A percentile compares a stretch with the other conserved stretches of the same genome.
These are phyloP conservation scores for Anthopleura xanthogrammica DNA, from an alignment of 92 coral and sea anemone species.

Conservation along the genomic window DNA sequence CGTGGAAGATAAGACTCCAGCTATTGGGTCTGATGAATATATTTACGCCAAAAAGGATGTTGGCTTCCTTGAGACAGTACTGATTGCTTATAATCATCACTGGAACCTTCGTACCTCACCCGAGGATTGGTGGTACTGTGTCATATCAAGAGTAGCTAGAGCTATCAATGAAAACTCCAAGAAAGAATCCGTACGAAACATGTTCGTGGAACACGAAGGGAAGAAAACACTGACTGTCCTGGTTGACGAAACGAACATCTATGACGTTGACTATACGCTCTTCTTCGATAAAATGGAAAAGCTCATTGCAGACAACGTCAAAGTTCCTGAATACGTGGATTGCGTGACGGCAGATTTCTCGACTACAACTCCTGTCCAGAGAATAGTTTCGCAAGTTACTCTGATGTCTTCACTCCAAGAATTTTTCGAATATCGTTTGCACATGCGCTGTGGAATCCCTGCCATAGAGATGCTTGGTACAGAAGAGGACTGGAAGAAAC, in stretches of 20 bases:
- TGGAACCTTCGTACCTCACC: constrained; percentile 62
- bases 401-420: constrained; percentile 13
- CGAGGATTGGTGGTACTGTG: constrained; percentile 77
- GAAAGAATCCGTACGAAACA: constrained; percentile 41
- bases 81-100: constrained; percentile 53
- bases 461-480: constrained; percentile 58
- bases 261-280: constrained; percentile 55
- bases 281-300: constrained; percentile 61
- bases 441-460: constrained; percentile 36
- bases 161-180: constrained; percentile 55
- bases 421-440: constrained; percentile 15
- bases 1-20: constrained; percentile 12
- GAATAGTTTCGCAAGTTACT: constrained; percentile 51
- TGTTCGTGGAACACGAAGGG: constrained; percentile 65
- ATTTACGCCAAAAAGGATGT: constrained; percentile 1
- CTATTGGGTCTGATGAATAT: constrained; percentile 41
- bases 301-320: constrained; percentile 42
- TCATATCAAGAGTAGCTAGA: constrained; percentile 52
- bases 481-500: constrained; percentile 54
- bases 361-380: constrained; percentile 53
- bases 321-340: constrained; percentile 68
- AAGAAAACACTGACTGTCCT: constrained; percentile 53
- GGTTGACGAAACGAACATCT: constrained; percentile 39
- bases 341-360: constrained; percentile 66
- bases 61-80: constrained; percentile 47